Evolutionary conservation across 2,797 vertebrate genomes (phyloP).

Genomic region (Trematomus bernacchii): DNA sequence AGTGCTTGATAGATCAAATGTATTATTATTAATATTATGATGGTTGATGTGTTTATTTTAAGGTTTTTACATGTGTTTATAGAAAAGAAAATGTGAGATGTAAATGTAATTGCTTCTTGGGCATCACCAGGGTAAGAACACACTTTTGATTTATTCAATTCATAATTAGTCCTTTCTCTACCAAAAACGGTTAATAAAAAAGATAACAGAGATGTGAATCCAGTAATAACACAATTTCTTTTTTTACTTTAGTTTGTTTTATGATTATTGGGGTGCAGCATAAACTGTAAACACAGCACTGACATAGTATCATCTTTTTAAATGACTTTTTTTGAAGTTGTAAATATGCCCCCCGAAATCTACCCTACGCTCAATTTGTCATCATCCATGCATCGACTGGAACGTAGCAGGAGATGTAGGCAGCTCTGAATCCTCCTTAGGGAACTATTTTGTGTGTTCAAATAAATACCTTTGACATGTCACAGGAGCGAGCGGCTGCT

Average conservation of each 20-base stretch:
- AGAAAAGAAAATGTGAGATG: not conserved
- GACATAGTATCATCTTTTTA: not conserved
- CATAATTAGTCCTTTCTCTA: not conserved
- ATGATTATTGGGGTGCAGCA: not conserved
- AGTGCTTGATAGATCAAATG: too few relatives aligned
- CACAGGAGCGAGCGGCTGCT: slow-evolving; percentile 21
- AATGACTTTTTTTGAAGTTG: not conserved
- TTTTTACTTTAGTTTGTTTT: not conserved
- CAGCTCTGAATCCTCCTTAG: slow-evolving; percentile 38
- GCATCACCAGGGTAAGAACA: not conserved
- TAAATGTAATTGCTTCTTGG: not conserved
- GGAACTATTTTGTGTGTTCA: slow-evolving; percentile 39
- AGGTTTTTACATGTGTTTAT: not conserved
- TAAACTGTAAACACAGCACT: not conserved
- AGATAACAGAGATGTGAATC: not conserved
- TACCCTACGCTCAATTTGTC: slow-evolving; percentile 30
- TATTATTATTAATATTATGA: too few relatives aligned
- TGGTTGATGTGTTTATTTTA: not conserved
- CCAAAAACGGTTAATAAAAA: not conserved
- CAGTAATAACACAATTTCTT: not conserved
- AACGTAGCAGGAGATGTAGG: slow-evolving; percentile 39
- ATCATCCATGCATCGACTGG: slow-evolving; percentile 9
- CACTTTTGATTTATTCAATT: not conserved
- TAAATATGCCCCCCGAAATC: slow-evolving; percentile 4
- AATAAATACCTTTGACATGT: slow-evolving; percentile 56